Percentiles rank a stretch among this genome's conserved stretches.
Evolutionary conservation across 2,888 invertebrate species (phyloP).

Genomic region (Atherix ibis): DNA sequence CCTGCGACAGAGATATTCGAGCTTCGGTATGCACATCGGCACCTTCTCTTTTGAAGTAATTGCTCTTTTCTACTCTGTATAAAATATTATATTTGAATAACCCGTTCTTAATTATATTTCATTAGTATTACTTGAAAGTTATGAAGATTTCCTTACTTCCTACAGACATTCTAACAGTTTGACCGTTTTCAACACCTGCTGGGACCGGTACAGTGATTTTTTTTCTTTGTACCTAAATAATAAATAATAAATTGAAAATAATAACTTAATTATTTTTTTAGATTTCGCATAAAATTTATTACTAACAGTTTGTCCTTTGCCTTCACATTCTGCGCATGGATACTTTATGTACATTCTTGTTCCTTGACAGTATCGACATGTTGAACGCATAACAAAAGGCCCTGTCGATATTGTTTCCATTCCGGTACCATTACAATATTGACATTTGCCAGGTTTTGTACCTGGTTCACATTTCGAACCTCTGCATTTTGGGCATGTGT

Average conservation of each 20-base stretch:
- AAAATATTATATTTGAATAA: too few relatives aligned
- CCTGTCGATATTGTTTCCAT: conserved; percentile 85
- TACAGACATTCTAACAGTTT: conserved; percentile 87
- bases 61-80: conserved; percentile 65
- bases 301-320: conserved; percentile 70
- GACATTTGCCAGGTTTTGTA: conserved; percentile 77
- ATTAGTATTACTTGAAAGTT: conserved; percentile 53
- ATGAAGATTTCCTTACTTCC: conserved; percentile 85
- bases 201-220: conserved; percentile 89
- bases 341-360: conserved; percentile 72
- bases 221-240: conserved; percentile 57
- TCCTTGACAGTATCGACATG: conserved; percentile 84
- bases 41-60: conserved; percentile 82
- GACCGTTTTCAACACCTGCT: conserved; percentile 91
- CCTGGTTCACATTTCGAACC: conserved; percentile 81
- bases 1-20: conserved; percentile 77
- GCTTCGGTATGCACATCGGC: conserved; percentile 94
- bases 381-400: conserved; percentile 92
- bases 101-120: too few relatives aligned
- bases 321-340: conserved; percentile 85
- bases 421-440: conserved; percentile 90
- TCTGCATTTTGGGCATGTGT: conserved; percentile 76
- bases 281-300: too few relatives aligned
- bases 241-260: neutral
- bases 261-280: neutral